Conservation (phyloP, 2,113 vertebrate genomes). For the Sceloporus tristichus region DNA sequence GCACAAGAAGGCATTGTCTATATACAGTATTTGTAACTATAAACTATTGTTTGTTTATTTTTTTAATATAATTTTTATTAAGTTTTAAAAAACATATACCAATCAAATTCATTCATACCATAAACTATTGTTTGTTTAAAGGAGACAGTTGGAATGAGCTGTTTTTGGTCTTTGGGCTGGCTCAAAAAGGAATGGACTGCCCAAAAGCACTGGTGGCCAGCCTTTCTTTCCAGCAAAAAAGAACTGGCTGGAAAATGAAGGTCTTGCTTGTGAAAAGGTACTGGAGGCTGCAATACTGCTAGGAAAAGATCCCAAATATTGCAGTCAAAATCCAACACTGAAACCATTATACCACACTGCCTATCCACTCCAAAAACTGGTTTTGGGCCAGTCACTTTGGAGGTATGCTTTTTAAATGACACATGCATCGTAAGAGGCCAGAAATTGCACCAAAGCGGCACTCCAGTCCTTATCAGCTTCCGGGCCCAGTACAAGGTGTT, state of each 20-base stretch:
- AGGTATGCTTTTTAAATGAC: no score
- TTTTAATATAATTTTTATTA: no score
- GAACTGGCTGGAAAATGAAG: slow-evolving; percentile 76
- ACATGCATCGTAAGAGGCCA: no score
- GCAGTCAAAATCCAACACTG: no score
- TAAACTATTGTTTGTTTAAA: slow-evolving; percentile 66
- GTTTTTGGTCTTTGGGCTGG: slow-evolving; percentile 77
- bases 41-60: slow-evolving; percentile 68
- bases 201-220: slow-evolving; percentile 89
- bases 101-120: neutral
- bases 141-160: slow-evolving; percentile 73
- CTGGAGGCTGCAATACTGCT: slow-evolving; percentile 75
- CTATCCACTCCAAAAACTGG: no score
- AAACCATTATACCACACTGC: no score
- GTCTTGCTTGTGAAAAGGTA: slow-evolving; percentile 81
- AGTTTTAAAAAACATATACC: slow-evolving; percentile 57
- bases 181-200: slow-evolving; percentile 79
- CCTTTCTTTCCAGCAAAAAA: slow-evolving; percentile 87
- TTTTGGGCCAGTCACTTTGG: no score
- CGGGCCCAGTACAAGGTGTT: no score
- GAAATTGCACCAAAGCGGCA: no score
- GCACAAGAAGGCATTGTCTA: slow-evolving; percentile 74
- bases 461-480: no score
- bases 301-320: slow-evolving; percentile 76
- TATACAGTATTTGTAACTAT: slow-evolving; percentile 75